These are phyloP conservation scores for Gerosis bhagava DNA, from an alignment of 2,888 invertebrate species.

Conservation along the genomic window DNA sequence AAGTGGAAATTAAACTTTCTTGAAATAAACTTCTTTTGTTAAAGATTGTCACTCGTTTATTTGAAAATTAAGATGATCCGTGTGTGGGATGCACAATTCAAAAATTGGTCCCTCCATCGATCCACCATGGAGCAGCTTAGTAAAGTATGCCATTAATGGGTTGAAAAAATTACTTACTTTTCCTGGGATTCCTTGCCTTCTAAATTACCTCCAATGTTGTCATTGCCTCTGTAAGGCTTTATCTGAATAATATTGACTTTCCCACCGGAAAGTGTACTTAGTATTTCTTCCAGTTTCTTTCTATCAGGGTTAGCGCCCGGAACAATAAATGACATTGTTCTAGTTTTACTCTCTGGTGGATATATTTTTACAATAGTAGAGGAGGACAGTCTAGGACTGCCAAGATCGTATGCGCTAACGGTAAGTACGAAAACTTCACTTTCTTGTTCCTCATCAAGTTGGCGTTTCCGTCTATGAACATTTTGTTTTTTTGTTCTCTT, in stretches of 20 bases:
- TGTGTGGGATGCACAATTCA: too few relatives aligned
- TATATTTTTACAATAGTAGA: conserved; percentile 89
- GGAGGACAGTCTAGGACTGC: conserved; percentile 89
- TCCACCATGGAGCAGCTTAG: too few relatives aligned
- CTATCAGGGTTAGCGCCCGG: conserved; percentile 90
- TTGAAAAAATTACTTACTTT: conserved; percentile 64
- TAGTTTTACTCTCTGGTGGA: conserved; percentile 88
- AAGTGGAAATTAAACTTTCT: too few relatives aligned
- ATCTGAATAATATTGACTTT: conserved; percentile 89
- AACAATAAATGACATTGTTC: conserved; percentile 91
- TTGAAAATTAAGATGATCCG: too few relatives aligned
- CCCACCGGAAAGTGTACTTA: conserved; percentile 90
- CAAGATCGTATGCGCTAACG: conserved; percentile 92
- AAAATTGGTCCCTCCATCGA: too few relatives aligned
- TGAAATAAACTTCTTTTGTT: too few relatives aligned
- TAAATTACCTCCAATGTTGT: conserved; percentile 79
- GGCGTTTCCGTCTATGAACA: conserved; percentile 71
- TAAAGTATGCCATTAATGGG: too few relatives aligned
- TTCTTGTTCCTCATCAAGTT: conserved; percentile 64
- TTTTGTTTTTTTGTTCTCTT: conserved; percentile 70
- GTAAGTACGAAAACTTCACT: conserved; percentile 85
- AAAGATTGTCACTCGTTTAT: too few relatives aligned
- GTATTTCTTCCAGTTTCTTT: conserved; percentile 87
- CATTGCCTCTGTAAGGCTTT: conserved; percentile 84
- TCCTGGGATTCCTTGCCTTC: conserved; percentile 78